Evolutionary conservation across 2,888 invertebrate genomes (phyloP).

Genomic region (Ligdia adustata): DNA sequence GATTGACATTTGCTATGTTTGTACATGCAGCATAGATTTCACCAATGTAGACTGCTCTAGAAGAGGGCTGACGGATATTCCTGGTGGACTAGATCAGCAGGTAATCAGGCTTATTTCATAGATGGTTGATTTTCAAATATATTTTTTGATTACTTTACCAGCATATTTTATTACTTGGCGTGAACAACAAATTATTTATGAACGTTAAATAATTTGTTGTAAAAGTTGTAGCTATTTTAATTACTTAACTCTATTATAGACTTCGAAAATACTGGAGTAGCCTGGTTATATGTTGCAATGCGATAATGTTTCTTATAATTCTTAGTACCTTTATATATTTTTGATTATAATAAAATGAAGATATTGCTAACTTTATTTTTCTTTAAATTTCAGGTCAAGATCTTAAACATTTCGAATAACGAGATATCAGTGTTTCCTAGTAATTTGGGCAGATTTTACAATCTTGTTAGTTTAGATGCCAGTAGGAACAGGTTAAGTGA

Average conservation of each 20-base stretch:
- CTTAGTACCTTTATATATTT: too few relatives aligned
- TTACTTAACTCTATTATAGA: too few relatives aligned
- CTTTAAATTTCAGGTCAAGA: constrained; percentile 81
- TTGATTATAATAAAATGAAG: too few relatives aligned
- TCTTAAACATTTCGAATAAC: constrained; percentile 87
- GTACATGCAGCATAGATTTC: constrained; percentile 61
- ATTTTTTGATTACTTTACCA: too few relatives aligned
- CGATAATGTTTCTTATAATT: too few relatives aligned
- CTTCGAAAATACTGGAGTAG: too few relatives aligned
- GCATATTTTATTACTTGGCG: too few relatives aligned
- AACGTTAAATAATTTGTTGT: background rate
- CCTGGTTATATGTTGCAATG: too few relatives aligned
- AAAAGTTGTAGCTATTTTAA: too few relatives aligned
- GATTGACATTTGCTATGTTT: constrained; percentile 61
- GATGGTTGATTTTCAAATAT: too few relatives aligned
- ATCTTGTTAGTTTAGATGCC: constrained; percentile 60
- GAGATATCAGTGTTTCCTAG: constrained; percentile 82
- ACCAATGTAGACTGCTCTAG: constrained; percentile 68
- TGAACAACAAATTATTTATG: constrained; percentile 14
- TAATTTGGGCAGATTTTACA: constrained; percentile 54
- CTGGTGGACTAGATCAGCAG: constrained; percentile 63
- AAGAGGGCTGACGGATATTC: constrained; percentile 70
- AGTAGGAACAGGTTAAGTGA: constrained; percentile 80
- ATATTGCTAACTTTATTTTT: background rate
- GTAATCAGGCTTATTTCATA: too few relatives aligned